Percentiles rank a stretch among this genome's conserved stretches.
phyloP scores from a whole-genome alignment of 1,140 invertebrate genomes.

The Latrodectus geometricus region DNA sequence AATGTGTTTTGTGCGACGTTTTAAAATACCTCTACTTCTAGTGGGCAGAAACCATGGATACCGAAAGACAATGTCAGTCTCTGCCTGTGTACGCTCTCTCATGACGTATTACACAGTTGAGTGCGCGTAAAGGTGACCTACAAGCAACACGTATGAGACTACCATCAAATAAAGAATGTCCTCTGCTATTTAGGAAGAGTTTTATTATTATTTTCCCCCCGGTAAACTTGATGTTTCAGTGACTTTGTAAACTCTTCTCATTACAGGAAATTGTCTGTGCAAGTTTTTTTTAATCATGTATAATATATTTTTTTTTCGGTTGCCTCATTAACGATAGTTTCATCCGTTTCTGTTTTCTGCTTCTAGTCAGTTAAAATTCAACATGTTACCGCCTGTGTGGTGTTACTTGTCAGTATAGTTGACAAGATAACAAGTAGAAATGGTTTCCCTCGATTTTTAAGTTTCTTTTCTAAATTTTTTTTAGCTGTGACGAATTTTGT shows the following conservation, averaged over 20 bases:
- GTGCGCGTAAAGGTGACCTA: conserved; percentile 57
- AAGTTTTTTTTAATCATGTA: conserved; percentile 1
- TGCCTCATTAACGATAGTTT: conserved; percentile 36
- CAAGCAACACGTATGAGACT: conserved; percentile 48
- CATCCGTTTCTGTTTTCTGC: conserved; percentile 14
- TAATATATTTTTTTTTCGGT: not conserved
- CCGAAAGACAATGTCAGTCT: conserved; percentile 50
- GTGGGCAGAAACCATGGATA: conserved; percentile 53
- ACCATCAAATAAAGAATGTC: conserved; percentile 50
- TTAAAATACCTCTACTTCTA: conserved; percentile 47
- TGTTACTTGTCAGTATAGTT: no score
- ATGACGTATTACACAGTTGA: conserved; percentile 56
- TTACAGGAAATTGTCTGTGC: conserved; percentile 52
- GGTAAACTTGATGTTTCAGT: conserved; percentile 58
- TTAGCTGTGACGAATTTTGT: no score
- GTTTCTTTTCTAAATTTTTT: no score
- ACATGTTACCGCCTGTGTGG: not conserved
- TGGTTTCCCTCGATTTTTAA: no score
- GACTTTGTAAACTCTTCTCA: conserved; percentile 57
- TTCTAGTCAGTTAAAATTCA: conserved; percentile 12
- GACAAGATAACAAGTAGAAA: no score
- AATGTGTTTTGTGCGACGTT: not conserved
- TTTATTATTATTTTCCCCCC: conserved; percentile 25
- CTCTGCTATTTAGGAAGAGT: conserved; percentile 20
- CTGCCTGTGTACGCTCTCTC: conserved; percentile 15